Conservation (phyloP, 2,797 vertebrate genomes). For the Melanitta fusca region DNA sequence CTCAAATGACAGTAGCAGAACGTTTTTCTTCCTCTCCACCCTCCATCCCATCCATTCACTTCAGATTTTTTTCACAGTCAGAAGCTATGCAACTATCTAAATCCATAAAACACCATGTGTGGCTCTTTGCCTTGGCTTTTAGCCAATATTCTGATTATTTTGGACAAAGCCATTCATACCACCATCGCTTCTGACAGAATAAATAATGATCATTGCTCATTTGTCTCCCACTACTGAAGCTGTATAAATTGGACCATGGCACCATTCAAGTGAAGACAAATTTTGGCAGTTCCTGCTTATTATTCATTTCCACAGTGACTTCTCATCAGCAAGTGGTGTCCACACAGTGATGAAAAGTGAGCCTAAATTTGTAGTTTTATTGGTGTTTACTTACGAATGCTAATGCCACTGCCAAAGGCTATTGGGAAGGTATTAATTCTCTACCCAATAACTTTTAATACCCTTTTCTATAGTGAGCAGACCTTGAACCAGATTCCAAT, state of each 20-base stretch:
- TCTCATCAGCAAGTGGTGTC: constrained; percentile 16
- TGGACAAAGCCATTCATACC: constrained; percentile 26
- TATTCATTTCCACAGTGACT: constrained; percentile 17
- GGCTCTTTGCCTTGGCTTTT: constrained; percentile 18
- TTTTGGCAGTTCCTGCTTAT: constrained; percentile 31
- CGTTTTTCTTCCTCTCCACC: neutral
- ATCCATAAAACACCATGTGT: neutral
- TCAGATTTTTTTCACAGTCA: neutral
- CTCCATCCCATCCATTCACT: neutral
- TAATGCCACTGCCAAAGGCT: neutral
- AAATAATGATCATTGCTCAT: constrained; percentile 39
- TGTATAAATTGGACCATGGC: constrained; percentile 12
- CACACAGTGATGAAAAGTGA: constrained; percentile 6
- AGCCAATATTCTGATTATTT: constrained; percentile 46
- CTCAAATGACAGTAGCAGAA: neutral
- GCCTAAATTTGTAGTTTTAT: constrained; percentile 38
- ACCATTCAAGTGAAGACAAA: constrained; percentile 40
- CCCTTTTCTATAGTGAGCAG: neutral
- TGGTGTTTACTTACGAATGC: constrained; percentile 15
- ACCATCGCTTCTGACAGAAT: constrained; percentile 40
- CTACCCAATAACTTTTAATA: neutral
- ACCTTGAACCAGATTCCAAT: neutral
- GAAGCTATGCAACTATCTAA: neutral
- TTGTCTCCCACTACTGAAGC: constrained; percentile 21
- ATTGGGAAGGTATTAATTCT: neutral